Evolutionary conservation across 2,888 invertebrate species (phyloP).

Genomic region (Quadroppia sp.): DNA sequence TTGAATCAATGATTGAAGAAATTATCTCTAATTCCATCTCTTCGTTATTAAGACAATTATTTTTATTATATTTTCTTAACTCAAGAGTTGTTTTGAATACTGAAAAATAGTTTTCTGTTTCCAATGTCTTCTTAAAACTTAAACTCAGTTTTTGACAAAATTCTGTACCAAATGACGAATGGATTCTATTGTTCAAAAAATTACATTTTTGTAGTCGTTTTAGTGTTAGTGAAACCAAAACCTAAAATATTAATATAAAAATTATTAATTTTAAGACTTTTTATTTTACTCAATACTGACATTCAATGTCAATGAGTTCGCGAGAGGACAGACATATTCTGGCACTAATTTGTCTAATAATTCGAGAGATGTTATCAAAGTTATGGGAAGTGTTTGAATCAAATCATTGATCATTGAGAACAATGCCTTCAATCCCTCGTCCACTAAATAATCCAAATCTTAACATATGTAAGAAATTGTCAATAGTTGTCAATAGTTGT

Average conservation of each 20-base stretch:
- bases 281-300: neutral
- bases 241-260: neutral
- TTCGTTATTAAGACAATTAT: neutral
- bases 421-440: neutral
- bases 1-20: neutral
- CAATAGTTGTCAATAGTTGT: neutral
- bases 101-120: neutral
- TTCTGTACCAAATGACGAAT: neutral
- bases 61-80: neutral
- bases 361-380: slow-evolving; percentile 3
- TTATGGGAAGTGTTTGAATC: slow-evolving; percentile 5
- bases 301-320: neutral
- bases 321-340: neutral
- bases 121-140: neutral
- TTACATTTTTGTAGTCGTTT: neutral
- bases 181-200: neutral
- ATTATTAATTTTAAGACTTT: neutral
- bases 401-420: neutral
- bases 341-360: neutral
- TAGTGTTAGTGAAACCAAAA: neutral
- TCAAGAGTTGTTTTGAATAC: neutral
- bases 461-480: neutral
- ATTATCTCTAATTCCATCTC: slow-evolving; percentile 16
- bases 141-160: slow-evolving; percentile 10
- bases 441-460: neutral